Base-by-base conservation (phyloP, 37 sponge, comb jelly and placozoan genomes). In the Halisarca cf. caerulea region DNA sequence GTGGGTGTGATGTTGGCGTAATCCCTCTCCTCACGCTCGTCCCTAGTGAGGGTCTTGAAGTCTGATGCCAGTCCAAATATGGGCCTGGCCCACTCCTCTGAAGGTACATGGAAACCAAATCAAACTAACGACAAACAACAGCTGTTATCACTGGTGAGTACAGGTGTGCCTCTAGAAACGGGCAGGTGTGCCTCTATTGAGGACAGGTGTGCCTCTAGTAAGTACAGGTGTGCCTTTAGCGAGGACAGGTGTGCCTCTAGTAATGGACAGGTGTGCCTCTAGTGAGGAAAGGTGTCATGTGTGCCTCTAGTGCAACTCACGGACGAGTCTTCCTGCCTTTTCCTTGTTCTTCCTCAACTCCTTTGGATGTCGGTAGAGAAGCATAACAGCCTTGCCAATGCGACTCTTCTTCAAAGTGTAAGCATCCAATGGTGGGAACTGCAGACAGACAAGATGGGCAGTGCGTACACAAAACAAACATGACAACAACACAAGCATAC, bases 311-410 rank as follows among this genome's bases (percentile, higher is more conserved):
- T n/a, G n/a, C n/a, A n/a, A 80, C 93, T 90, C 59, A 95, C 96
- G 89, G 80, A 98, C 91, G 0, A 98, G 84, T 40, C 94, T 96
- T 15, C 95, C 95, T 78, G 99, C 94, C 55, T 88, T 92, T 41
- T 92, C 93, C 53, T 84, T 85, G 80, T 96, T 96, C 82, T 91
- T 94, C 54, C 91, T 89, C 18, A 83, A 78, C 79, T 98, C 99
- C 85, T 96, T 95, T 18, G 96, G 95, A 79, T 98, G 97, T 37
- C 91, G 83, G 91, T 94, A 98, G 3, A 96, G 91, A 38, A 94
- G 73, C 99, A 98, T 98, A 35, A 98, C 91, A 35, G 95, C 99
- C 88, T 96, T 94, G 21, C 99, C 99, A 47, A 98, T 86, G 61
- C 93, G 83, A 80, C 99, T 98, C 60, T 53, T 68, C 88, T 98